phyloP scores from a whole-genome alignment of 2,113 vertebrate genomes.

The Ochotona curzoniae region DNA sequence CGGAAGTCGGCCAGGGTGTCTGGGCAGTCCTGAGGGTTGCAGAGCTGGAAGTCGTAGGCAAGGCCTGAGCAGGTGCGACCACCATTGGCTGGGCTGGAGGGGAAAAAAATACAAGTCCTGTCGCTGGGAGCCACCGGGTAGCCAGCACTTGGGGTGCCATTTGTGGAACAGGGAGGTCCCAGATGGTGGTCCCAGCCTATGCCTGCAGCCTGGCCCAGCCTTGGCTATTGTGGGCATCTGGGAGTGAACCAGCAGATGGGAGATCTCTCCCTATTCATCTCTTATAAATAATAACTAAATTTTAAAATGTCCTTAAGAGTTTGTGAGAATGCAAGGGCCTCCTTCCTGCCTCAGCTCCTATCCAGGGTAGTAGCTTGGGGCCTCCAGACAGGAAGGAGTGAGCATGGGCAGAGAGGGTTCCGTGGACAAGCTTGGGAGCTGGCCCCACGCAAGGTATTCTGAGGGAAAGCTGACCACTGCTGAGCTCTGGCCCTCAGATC shows the following conservation, averaged over 20 bases:
- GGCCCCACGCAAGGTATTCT: background rate
- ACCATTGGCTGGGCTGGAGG: slow-evolving; percentile 92
- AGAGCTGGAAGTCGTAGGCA: slow-evolving; percentile 95
- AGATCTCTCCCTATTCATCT: no score
- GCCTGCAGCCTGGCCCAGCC: no score
- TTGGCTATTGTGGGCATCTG: no score
- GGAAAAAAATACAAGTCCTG: slow-evolving; percentile 14
- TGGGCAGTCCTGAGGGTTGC: slow-evolving; percentile 93
- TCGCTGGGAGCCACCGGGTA: background rate
- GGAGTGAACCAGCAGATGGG: no score
- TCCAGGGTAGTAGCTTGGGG: background rate
- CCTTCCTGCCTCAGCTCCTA: background rate
- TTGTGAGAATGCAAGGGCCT: background rate
- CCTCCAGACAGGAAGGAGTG: background rate
- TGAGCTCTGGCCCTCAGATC: no score
- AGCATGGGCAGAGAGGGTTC: background rate
- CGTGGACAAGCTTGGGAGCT: background rate
- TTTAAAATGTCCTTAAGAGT: background rate
- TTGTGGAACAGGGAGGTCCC: no score
- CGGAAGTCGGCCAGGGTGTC: slow-evolving; percentile 92
- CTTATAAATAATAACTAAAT: no score
- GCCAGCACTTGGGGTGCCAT: background rate
- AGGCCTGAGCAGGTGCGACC: slow-evolving; percentile 93
- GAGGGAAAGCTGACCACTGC: no score
- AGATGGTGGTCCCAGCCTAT: no score